Base-by-base conservation (phyloP, 1,140 invertebrate genomes). In the Cecropterus lyciades region DNA sequence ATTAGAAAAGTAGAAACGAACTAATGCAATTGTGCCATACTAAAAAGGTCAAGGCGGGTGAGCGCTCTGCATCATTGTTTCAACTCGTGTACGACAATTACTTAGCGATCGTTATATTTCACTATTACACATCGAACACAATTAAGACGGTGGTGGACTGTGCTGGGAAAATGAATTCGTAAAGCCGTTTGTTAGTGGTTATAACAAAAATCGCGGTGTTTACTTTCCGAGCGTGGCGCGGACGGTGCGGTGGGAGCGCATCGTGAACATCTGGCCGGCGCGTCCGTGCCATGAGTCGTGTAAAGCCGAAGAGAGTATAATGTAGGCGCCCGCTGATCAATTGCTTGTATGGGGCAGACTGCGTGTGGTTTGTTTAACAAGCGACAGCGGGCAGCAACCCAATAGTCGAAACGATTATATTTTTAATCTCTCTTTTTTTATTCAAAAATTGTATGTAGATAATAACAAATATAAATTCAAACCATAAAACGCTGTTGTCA, bases 301-400 rank as follows among this genome's bases (percentile, higher is more conserved):
- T 73, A 71, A 64, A 69, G 62, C 69, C 72, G 65, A 66, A 70
- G 55, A 72, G 65, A 70, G 45, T 73, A 69, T 77, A 71, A 69
- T 68, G 70, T 72, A 76, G 66, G 57, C 63, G 67, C 62, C 51
- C 74, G 63, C 69, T 84, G 77, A 80, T 80, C 80, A 84, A 78
- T 72, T 68, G 71, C 69, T 74, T 48, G 60, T 53, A 71, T 70
- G 72, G 73, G 63, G 69, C 75, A 53, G 33, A 27, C 17, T 17
- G 15, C 30, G n/a, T 1, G 65, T 10, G 64, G 55, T 17, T 1
- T 24, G 27, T 57, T 11, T n/a, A n/a, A 72, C 14, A 30, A 69
- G 72, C 57, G 30, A 4, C 3, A 42, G 70, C 73, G 70, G 33
- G 1, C 15, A 20, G n/a, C 16, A 46, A 33, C 5, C 15, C 5